phyloP scores from a whole-genome alignment of 2,888 invertebrate species.

The Himalopsyche japonica region DNA sequence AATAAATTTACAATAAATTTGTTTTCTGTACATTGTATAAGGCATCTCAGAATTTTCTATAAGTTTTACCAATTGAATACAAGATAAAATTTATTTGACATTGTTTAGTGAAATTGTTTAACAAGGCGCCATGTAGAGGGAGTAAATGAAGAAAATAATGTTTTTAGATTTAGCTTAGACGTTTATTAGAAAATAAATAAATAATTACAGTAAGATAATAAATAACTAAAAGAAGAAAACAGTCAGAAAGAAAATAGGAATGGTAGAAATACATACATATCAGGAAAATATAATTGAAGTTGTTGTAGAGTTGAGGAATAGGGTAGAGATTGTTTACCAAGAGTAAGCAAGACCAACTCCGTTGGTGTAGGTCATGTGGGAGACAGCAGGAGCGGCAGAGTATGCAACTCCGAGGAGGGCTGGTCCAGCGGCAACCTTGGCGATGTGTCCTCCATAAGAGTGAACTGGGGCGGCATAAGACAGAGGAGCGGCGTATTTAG shows the following conservation, averaged over 20 bases:
- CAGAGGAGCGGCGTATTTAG: constrained; percentile 54
- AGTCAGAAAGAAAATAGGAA: background rate
- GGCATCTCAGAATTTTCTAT: too few species aligned
- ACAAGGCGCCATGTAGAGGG: too few species aligned
- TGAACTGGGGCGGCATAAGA: constrained; percentile 46
- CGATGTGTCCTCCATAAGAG: constrained; percentile 42
- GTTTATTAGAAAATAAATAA: background rate
- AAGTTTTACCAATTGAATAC: too few species aligned
- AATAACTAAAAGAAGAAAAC: background rate
- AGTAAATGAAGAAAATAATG: too few species aligned
- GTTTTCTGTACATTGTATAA: too few species aligned
- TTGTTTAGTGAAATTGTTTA: too few species aligned
- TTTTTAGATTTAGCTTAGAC: background rate
- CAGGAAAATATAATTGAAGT: background rate
- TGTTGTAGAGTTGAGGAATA: background rate
- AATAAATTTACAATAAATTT: too few species aligned
- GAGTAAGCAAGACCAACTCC: constrained; percentile 60
- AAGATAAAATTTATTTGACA: too few species aligned
- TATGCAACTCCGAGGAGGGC: constrained; percentile 64
- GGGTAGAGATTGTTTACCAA: constrained; percentile 50
- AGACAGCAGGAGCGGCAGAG: constrained; percentile 64
- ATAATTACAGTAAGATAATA: background rate
- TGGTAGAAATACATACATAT: background rate
- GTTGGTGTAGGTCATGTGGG: constrained; percentile 64
- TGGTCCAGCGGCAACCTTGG: constrained; percentile 55